Evolutionary conservation across 2,797 vertebrate genomes (phyloP), one percentile per base, ranked within the genome.

Genomic region (Molossus alvarezi): DNA sequence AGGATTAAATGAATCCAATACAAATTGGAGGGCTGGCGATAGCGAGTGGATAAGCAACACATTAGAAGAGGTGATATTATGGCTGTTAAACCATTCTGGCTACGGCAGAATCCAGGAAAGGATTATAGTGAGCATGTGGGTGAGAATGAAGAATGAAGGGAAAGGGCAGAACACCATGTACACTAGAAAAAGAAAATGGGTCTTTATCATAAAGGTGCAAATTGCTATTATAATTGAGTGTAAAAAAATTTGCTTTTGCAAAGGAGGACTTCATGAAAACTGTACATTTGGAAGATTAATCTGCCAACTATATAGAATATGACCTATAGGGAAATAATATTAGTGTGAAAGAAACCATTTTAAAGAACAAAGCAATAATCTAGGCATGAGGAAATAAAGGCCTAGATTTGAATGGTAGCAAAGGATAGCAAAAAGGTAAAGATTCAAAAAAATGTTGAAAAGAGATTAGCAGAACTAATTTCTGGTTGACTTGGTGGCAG

Each of bases 391-490:
- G 14, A 88, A 37, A 13, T 90, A 71, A 53, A 84, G 48, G 12
- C 23, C 53, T 80, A 73, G 18, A 55, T 85, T 41, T 85, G 53
- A 85, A 15, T 67, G 57, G 15, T 2, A n/a, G 65, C 72, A 92
- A 91, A 81, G 15, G n/a, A 95, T 37, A 90, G 33, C 9, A 57
- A 87, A 90, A 53, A 20, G 14, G 58, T 33, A 73, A 83, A 84
- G 25, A 84, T 62, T 67, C 23, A 29, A 84, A 33, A 33, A 84
- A 91, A 91, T 81, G 5, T 62, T 84, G 41, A n/a, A 94, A 84
- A 67, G 33, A 79, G 41, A 88, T 55, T 13, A 91, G 8, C 83
- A 18, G 20, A 69, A 75, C 23, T 76, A 13, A 82, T 64, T 89
- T 80, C 25, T 41, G 25, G 91, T n/a, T 64, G 58, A 64, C 8